A percentile compares a stretch with the other conserved stretches of the same genome.
These are phyloP conservation scores for Chaetura pelagica DNA, from an alignment of 2,113 vertebrate species.

Conservation along the genomic window DNA sequence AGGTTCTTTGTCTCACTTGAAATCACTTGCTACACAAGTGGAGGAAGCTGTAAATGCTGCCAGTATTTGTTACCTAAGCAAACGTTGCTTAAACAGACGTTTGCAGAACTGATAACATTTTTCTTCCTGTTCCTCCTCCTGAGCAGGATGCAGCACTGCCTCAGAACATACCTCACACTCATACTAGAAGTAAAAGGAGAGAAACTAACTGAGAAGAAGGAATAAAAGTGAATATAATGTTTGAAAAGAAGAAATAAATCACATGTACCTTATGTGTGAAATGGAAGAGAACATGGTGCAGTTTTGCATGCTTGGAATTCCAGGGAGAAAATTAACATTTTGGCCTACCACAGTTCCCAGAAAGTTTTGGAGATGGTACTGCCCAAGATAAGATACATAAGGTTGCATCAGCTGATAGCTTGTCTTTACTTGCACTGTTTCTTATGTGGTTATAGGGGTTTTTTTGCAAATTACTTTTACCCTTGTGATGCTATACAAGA, in stretches of 20 bases:
- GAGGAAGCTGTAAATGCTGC: background rate
- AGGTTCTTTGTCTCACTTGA: background rate
- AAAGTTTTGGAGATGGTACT: background rate
- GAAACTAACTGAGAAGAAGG: background rate
- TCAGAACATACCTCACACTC: background rate
- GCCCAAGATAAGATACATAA: background rate
- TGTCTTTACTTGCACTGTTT: background rate
- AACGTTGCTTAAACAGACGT: background rate
- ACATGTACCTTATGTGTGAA: background rate
- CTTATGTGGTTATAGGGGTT: background rate
- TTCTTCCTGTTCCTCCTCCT: background rate
- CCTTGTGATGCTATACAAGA: background rate
- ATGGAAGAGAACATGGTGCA: background rate
- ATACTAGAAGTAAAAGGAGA: background rate
- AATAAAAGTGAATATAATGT: background rate
- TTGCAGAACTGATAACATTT: background rate
- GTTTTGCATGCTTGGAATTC: background rate
- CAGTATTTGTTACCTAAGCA: background rate
- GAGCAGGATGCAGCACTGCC: background rate
- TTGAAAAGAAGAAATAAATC: background rate
- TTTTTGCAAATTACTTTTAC: background rate
- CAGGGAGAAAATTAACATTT: background rate
- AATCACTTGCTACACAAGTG: background rate
- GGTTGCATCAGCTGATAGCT: background rate
- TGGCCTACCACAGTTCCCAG: background rate